phyloP scores from a whole-genome alignment of 2,888 invertebrate genomes.

The Hypolimnas misippus region DNA sequence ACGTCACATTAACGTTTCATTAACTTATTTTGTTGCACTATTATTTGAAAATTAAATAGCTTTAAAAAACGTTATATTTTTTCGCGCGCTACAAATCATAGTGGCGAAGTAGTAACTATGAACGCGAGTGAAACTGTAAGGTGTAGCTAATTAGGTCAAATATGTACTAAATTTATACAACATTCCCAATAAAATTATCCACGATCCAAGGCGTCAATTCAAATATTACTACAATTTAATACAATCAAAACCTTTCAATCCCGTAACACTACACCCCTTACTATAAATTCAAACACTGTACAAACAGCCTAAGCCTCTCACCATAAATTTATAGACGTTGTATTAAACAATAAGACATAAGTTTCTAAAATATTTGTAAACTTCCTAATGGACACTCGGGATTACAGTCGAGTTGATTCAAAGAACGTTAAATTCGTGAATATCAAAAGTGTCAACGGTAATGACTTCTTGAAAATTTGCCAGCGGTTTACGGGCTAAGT shows the following conservation, averaged over 20 bases:
- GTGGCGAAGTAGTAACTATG: too few species aligned
- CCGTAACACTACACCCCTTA: not conserved
- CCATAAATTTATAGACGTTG: constrained; percentile 29
- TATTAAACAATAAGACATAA: constrained; percentile 34
- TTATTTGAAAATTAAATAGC: too few species aligned
- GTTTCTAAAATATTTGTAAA: constrained; percentile 49
- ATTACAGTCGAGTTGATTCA: constrained; percentile 67
- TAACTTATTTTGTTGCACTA: too few species aligned
- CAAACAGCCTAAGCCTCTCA: constrained; percentile 3
- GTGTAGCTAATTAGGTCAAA: too few species aligned
- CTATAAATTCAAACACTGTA: constrained; percentile 4
- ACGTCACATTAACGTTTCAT: too few species aligned
- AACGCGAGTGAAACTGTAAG: too few species aligned
- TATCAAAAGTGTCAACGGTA: constrained; percentile 59
- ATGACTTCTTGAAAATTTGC: constrained; percentile 52
- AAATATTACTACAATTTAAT: too few species aligned
- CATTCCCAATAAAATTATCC: too few species aligned
- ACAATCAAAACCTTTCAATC: constrained; percentile 6
- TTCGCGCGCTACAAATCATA: too few species aligned
- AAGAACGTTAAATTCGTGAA: constrained; percentile 65
- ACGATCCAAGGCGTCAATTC: too few species aligned
- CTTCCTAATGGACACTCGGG: constrained; percentile 69
- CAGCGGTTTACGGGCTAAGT: constrained; percentile 41
- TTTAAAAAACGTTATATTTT: too few species aligned
- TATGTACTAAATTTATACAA: too few species aligned